Evolutionary conservation across 2,888 invertebrate genomes (phyloP).

Genomic region (Cephonodes hylas): DNA sequence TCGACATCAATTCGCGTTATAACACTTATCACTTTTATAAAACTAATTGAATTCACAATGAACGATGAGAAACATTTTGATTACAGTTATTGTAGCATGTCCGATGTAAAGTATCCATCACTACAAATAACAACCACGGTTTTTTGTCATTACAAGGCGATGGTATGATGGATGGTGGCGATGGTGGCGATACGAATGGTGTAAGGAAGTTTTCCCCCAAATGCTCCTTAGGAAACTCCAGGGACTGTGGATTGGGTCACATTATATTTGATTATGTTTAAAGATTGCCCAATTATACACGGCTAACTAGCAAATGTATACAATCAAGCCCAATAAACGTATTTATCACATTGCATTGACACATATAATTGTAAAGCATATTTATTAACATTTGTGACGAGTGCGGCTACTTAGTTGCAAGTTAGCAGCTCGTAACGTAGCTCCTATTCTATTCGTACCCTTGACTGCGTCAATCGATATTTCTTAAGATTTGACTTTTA

Average conservation of each 20-base stretch:
- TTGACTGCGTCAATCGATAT: slow-evolving; percentile 44
- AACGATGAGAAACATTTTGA: slow-evolving; percentile 44
- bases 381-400: slow-evolving; percentile 39
- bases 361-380: slow-evolving; percentile 40
- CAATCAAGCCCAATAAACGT: neutral
- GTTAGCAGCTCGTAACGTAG: slow-evolving; percentile 36
- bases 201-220: slow-evolving; percentile 68
- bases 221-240: slow-evolving; percentile 72
- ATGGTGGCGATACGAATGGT: slow-evolving; percentile 66
- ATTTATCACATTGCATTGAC: slow-evolving; percentile 30
- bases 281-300: slow-evolving; percentile 33
- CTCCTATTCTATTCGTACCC: slow-evolving; percentile 45
- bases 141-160: slow-evolving; percentile 57
- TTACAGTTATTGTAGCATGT: slow-evolving; percentile 50
- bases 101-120: slow-evolving; percentile 47
- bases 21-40: slow-evolving; percentile 55
- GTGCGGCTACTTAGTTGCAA: slow-evolving; percentile 35
- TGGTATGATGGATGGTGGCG: too few relatives aligned
- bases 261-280: slow-evolving; percentile 54
- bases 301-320: slow-evolving; percentile 11
- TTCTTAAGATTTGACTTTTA: slow-evolving; percentile 40
- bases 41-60: slow-evolving; percentile 57
- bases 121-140: slow-evolving; percentile 29
- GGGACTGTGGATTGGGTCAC: slow-evolving; percentile 57
- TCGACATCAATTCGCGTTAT: slow-evolving; percentile 61